These are phyloP conservation scores for Dipodomys ordii DNA, from an alignment of 2,113 vertebrate genomes.

Conservation along the genomic window DNA sequence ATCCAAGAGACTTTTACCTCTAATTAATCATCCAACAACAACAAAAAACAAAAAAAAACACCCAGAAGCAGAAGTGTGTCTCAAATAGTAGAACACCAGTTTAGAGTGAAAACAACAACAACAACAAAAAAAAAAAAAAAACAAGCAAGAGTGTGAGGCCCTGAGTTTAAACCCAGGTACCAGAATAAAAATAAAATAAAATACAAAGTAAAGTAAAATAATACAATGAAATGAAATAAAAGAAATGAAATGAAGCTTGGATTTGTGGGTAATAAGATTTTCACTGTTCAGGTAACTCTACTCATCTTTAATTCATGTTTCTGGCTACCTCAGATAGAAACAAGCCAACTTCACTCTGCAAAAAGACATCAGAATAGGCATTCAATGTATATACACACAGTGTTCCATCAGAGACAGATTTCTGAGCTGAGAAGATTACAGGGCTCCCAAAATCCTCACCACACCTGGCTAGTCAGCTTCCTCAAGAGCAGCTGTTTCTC, in stretches of 20 bases:
- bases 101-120: too few species aligned
- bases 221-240: too few species aligned
- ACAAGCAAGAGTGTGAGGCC: too few species aligned
- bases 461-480: background rate
- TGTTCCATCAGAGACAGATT: background rate
- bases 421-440: background rate
- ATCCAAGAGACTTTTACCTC: too few species aligned
- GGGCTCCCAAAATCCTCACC: background rate
- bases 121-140: too few species aligned
- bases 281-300: background rate
- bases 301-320: background rate
- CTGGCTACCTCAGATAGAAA: background rate
- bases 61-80: too few species aligned
- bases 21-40: too few species aligned
- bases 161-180: too few species aligned
- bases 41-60: too few species aligned
- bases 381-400: background rate
- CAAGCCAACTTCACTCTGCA: background rate
- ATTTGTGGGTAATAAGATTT: background rate
- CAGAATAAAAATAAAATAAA: too few species aligned
- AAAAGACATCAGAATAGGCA: background rate
- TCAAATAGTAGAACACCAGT: too few species aligned
- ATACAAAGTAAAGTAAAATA: too few species aligned
- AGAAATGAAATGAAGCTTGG: background rate
- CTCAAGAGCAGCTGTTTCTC: background rate